Conservation (phyloP, 2,113 vertebrate genomes). For the Salvator merianae region DNA sequence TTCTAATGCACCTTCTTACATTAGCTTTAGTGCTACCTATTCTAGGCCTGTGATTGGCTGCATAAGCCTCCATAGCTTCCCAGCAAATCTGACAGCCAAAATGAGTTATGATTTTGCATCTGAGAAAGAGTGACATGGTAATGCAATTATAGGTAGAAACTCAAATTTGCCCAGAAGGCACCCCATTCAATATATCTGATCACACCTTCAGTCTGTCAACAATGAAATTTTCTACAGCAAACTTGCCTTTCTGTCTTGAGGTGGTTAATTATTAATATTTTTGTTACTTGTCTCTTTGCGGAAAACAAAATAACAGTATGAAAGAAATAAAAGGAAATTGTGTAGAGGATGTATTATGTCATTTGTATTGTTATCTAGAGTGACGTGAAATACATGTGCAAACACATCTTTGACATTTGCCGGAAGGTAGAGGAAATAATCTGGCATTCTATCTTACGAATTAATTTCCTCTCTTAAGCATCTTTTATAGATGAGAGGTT, state of each 20-base stretch:
- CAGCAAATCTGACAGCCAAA: no score
- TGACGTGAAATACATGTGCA: constrained; percentile 46
- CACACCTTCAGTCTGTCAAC: neutral
- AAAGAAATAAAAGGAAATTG: constrained; percentile 32
- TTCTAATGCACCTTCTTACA: no score
- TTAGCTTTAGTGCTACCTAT: no score
- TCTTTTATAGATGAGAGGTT: constrained; percentile 30
- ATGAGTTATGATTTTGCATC: no score
- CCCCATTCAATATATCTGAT: no score
- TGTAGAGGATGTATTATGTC: constrained; percentile 44
- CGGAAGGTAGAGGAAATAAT: constrained; percentile 45
- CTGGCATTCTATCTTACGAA: constrained; percentile 45
- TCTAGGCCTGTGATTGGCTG: no score
- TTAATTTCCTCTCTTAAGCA: constrained; percentile 34
- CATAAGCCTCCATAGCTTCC: no score
- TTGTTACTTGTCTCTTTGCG: neutral
- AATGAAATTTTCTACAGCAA: neutral
- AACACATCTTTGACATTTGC: constrained; percentile 58
- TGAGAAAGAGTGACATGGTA: no score
- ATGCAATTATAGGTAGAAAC: no score
- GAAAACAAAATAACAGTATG: neutral
- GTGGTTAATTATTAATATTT: neutral
- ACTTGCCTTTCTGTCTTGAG: neutral
- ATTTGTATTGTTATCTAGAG: constrained; percentile 53
- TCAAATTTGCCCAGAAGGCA: no score